Base-by-base conservation (phyloP, 1,140 invertebrate species). In the Gryllus bimaculatus region DNA sequence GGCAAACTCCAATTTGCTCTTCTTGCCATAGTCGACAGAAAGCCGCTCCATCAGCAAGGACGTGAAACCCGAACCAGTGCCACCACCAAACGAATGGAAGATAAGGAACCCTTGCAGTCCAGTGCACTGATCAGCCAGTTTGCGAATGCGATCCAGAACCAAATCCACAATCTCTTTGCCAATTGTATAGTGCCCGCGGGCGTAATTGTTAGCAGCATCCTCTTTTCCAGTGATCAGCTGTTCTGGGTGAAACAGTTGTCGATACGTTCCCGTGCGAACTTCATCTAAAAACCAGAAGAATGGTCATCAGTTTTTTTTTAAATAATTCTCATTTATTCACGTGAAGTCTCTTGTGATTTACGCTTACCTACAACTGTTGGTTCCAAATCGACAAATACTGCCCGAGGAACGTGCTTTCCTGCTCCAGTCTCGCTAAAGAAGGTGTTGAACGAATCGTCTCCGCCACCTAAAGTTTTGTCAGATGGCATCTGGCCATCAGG, bases 11-110 rank as follows among this genome's bases (percentile, higher is more conserved):
- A 92, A 85, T 83, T 92, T 92, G 75, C 89, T 89, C 82, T 91
- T 92, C 85, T 92, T 92, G 73, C 91, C 91, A 82, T 91, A 92
- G 81, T 92, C 91, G 2, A 91, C 89, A 47, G 89, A 89, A 7
- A 92, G 84, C 76, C 90, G 83, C 85, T 92, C 91, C 91, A 92
- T 92, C 8, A 92, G 85, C 13, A 92, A 85, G 8, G 91, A 90
- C 8, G 90, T 89, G 82, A 92, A 92, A 4, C 91, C 91, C 76
- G 90, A 91, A 12, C 96, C 96, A 49, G 96, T 97, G 10, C 96
- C 96, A 74, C 96, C 96, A 75, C 96, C 96, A 84, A 97, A 96
- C 0, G 94, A 92, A 81, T 96, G 93, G 86, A 97, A 96, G 79
- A 95, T 91, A 2, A 96, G 86, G 83, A 95, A 95, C 7, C 93